phyloP scores from a whole-genome alignment of 2,113 vertebrate genomes.

The Phalacrocorax carbo region DNA sequence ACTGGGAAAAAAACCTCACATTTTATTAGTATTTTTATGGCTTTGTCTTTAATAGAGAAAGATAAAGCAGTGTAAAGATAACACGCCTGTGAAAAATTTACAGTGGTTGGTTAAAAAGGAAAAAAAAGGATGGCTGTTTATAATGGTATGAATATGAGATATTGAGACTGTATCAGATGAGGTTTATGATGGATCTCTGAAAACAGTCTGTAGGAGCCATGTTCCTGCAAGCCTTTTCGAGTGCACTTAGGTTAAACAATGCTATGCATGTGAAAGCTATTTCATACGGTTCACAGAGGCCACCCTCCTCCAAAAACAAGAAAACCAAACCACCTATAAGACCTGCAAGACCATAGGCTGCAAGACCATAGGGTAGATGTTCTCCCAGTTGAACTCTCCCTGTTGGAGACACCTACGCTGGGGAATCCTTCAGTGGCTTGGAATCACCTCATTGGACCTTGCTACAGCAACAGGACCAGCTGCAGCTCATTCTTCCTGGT shows the following conservation, averaged over 20 bases:
- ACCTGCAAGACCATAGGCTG: background rate
- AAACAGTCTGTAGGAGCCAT: background rate
- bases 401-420: background rate
- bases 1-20: accelerated
- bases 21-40: background rate
- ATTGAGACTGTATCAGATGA: background rate
- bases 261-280: background rate
- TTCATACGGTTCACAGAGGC: background rate
- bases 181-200: background rate
- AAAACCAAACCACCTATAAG: background rate
- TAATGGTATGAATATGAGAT: background rate
- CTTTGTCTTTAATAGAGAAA: background rate
- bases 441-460: background rate
- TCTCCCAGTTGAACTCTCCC: background rate
- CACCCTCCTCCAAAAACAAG: background rate
- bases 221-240: background rate
- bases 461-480: background rate
- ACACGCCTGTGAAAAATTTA: background rate
- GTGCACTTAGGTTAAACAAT: too few relatives aligned
- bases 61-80: background rate
- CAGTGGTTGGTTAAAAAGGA: background rate
- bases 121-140: background rate
- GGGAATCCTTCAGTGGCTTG: background rate
- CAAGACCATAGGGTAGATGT: background rate
- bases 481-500: background rate